Percentiles rank a stretch among this genome's conserved stretches.
Evolutionary conservation across 2,888 invertebrate genomes (phyloP).

Genomic region (Sinhomidia bicolor): DNA sequence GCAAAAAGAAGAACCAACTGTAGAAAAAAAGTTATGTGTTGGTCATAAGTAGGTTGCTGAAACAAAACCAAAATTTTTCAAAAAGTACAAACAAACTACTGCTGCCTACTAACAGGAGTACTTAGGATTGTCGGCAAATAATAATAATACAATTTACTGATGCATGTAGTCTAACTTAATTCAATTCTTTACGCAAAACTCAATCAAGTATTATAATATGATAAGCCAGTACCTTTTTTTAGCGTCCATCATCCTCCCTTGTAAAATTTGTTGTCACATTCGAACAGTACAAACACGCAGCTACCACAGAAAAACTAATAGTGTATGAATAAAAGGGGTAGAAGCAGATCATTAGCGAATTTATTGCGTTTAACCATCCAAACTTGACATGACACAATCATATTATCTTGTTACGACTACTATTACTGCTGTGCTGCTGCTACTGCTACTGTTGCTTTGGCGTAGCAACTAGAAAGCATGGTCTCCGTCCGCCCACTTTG

Average conservation of each 20-base stretch:
- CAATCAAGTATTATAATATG: background rate
- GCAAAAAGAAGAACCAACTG: no score
- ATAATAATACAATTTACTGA: background rate
- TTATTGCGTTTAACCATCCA: conserved; percentile 36
- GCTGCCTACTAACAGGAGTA: background rate
- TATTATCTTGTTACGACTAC: conserved; percentile 29
- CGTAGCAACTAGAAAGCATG: no score
- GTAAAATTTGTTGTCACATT: background rate
- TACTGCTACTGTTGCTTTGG: conserved; percentile 1
- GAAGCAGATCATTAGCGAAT: conserved; percentile 45
- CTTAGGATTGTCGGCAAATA: background rate
- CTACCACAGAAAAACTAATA: background rate
- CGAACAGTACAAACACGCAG: background rate
- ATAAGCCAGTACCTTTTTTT: background rate
- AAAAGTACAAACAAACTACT: no score
- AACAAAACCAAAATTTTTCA: no score
- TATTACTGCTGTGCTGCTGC: background rate
- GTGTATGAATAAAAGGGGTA: conserved; percentile 11
- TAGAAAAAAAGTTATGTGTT: no score
- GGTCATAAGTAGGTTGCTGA: no score
- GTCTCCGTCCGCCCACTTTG: background rate
- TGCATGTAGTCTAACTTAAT: background rate
- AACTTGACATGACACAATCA: conserved; percentile 54
- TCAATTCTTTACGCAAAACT: background rate
- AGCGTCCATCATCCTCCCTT: background rate